These are phyloP conservation scores for Tyrannus savana DNA, from an alignment of 2,113 vertebrate species.

Conservation along the genomic window DNA sequence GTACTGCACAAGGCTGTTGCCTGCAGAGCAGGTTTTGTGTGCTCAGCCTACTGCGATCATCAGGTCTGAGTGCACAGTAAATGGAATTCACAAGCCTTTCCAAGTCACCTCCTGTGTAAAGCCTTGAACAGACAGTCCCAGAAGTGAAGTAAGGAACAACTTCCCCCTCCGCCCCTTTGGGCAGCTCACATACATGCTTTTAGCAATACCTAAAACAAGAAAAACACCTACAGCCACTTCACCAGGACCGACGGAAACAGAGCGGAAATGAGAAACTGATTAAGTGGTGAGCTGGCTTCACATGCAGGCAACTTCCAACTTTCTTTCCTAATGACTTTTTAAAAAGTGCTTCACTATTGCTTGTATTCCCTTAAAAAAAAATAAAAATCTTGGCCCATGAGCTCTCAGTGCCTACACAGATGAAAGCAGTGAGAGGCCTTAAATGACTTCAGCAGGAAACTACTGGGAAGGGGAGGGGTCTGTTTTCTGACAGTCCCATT, in stretches of 20 bases:
- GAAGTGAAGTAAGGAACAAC: conserved; percentile 48
- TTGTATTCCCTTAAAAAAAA: conserved; percentile 26
- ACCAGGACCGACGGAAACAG: background rate
- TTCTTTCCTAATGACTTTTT: background rate
- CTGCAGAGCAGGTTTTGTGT: conserved; percentile 48
- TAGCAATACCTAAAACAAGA: conserved; percentile 50
- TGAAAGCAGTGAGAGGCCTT: conserved; percentile 63
- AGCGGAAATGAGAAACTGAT: conserved; percentile 34
- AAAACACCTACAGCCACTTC: conserved; percentile 42
- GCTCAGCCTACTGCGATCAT: conserved; percentile 6
- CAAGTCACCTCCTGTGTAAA: conserved; percentile 62
- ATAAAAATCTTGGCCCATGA: conserved; percentile 3
- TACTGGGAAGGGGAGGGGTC: conserved; percentile 61
- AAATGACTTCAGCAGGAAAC: conserved; percentile 64
- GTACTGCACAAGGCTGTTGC: background rate
- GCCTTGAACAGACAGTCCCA: conserved; percentile 50
- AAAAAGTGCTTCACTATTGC: background rate
- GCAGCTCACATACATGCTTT: conserved; percentile 6
- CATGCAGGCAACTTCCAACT: conserved; percentile 8
- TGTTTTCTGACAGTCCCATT: conserved; percentile 65
- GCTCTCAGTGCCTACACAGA: conserved; percentile 29
- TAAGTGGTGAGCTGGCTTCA: background rate
- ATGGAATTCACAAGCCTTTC: conserved; percentile 62
- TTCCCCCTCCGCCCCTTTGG: conserved; percentile 39
- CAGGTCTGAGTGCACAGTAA: conserved; percentile 58